phyloP scores from a whole-genome alignment of 1,140 invertebrate genomes.

The Episyrphus balteatus region DNA sequence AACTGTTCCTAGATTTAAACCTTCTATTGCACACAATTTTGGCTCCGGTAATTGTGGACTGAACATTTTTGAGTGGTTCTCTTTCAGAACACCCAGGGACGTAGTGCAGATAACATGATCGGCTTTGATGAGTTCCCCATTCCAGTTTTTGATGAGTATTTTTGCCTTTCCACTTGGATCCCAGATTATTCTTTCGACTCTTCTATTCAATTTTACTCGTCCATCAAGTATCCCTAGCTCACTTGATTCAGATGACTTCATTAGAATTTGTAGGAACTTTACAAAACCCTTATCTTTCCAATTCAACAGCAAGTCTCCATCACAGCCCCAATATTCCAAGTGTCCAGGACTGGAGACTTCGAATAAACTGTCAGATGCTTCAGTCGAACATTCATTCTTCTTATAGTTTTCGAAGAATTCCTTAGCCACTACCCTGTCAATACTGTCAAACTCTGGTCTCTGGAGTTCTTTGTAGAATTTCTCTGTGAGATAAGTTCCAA shows the following conservation, averaged over 20 bases:
- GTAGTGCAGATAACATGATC: constrained; percentile 58
- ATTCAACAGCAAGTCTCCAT: constrained; percentile 45
- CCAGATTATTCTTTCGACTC: constrained; percentile 41
- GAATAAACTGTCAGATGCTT: constrained; percentile 48
- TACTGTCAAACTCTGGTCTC: constrained; percentile 5
- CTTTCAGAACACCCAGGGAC: constrained; percentile 58
- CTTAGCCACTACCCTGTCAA: constrained; percentile 24
- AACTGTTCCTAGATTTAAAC: constrained; percentile 57
- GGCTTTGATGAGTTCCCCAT: constrained; percentile 45
- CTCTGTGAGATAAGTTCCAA: constrained; percentile 39
- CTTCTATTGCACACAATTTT: constrained; percentile 50
- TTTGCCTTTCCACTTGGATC: constrained; percentile 9
- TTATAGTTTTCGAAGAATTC: constrained; percentile 39
- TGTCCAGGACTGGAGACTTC: constrained; percentile 46
- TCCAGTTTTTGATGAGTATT: constrained; percentile 41
- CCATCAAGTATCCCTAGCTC: constrained; percentile 20
- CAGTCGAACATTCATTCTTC: constrained; percentile 43
- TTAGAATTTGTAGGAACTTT: constrained; percentile 45
- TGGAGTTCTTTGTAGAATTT: constrained; percentile 27
- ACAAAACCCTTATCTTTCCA: constrained; percentile 52
- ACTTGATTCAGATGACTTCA: constrained; percentile 18
- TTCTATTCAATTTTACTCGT: constrained; percentile 38
- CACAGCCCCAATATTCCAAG: constrained; percentile 45
- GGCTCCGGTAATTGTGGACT: constrained; percentile 45
- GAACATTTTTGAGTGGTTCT: constrained; percentile 46